phyloP scores from a whole-genome alignment of 2,888 invertebrate species.

The Pherbina coryleti region DNA sequence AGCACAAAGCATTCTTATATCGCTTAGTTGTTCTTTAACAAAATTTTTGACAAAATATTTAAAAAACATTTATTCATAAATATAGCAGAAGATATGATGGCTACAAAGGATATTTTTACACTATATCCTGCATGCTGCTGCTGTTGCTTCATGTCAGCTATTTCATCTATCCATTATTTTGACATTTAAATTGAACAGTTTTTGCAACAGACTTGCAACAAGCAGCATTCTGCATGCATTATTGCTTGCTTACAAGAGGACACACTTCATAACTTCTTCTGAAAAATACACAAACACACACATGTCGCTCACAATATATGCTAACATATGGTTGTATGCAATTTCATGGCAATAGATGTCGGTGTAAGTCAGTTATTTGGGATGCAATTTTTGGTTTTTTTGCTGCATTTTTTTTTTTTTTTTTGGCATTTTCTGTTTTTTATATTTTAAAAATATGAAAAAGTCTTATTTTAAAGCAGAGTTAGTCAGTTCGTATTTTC shows the following conservation, averaged over 20 bases:
- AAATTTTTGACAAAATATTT: too few species aligned
- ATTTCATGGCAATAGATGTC: not conserved
- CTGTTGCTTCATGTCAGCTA: not conserved
- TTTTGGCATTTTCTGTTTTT: not conserved
- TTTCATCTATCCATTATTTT: constrained; percentile 13
- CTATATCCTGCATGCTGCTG: not conserved
- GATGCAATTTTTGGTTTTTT: not conserved
- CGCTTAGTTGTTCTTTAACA: too few species aligned
- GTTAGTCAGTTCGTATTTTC: too few species aligned
- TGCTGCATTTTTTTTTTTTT: not conserved
- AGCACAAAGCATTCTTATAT: too few species aligned
- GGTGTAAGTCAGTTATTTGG: not conserved
- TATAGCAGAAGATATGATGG: too few species aligned
- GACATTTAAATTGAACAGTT: constrained; percentile 23
- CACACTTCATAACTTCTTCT: not conserved
- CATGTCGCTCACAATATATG: not conserved
- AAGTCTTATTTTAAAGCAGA: too few species aligned
- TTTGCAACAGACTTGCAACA: not conserved
- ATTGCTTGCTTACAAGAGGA: not conserved
- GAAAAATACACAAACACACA: not conserved
- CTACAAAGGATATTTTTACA: not conserved
- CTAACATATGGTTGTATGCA: not conserved
- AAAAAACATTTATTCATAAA: too few species aligned
- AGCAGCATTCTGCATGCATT: not conserved
- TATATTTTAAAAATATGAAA: too few species aligned